Evolutionary conservation across 2,888 invertebrate species (phyloP).

Genomic region (Lithophane semibrunnea): DNA sequence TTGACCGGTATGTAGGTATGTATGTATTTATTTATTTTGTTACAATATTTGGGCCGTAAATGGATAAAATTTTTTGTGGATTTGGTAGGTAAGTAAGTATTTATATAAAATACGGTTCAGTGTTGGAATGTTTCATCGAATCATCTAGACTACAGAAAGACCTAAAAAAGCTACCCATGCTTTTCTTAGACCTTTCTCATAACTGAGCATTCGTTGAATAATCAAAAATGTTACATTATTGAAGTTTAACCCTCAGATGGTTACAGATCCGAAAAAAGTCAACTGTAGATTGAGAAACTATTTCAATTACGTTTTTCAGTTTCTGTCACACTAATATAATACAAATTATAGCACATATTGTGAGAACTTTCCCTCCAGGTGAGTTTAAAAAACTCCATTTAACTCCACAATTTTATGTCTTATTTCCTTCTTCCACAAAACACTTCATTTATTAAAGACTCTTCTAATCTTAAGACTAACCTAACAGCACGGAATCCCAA

Average conservation of each 20-base stretch:
- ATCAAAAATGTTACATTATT: background rate
- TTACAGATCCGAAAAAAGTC: background rate
- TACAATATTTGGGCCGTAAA: background rate
- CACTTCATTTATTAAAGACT: background rate
- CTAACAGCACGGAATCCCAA: background rate
- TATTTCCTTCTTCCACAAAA: background rate
- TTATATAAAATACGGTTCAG: background rate
- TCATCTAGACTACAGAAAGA: background rate
- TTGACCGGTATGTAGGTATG: too few species aligned
- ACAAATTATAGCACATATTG: too few species aligned
- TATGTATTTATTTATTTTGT: background rate
- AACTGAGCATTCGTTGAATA: background rate
- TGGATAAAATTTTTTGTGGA: background rate
- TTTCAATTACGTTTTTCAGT: too few species aligned
- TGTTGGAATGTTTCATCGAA: background rate
- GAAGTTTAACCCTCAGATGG: background rate
- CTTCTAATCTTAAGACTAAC: background rate
- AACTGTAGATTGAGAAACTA: background rate
- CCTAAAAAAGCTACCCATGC: background rate
- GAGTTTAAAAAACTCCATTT: too few species aligned
- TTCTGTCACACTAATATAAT: too few species aligned
- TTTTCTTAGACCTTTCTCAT: background rate
- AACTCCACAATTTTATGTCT: too few species aligned
- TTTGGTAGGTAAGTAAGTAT: background rate
- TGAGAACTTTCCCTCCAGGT: too few species aligned